These are phyloP conservation scores for Cydia pomonella DNA, from an alignment of 1,140 invertebrate genomes.

Conservation along the genomic window DNA sequence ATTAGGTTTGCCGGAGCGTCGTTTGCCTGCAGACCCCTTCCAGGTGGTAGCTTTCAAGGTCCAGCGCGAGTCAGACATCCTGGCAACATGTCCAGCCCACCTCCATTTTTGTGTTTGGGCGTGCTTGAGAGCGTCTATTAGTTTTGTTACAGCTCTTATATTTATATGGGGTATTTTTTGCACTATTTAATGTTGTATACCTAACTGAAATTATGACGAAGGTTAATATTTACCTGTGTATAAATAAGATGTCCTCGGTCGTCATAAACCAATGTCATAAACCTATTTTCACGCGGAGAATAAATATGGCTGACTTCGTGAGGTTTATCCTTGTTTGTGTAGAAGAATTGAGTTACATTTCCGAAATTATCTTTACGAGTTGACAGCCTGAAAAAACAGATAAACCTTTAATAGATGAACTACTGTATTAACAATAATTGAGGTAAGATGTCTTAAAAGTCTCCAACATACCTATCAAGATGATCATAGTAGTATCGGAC, in stretches of 20 bases:
- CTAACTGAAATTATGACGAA: neutral
- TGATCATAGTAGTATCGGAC: constrained; percentile 97
- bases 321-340: constrained; percentile 92
- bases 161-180: no score
- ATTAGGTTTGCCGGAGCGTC: no score
- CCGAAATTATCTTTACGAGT: constrained; percentile 95
- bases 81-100: no score
- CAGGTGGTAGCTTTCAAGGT: no score
- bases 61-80: no score
- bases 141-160: no score
- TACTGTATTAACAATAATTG: neutral
- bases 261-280: constrained; percentile 96
- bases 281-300: constrained; percentile 93
- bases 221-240: constrained; percentile 84
- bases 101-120: no score
- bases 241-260: constrained; percentile 94
- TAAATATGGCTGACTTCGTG: constrained; percentile 95
- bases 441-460: neutral
- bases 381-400: constrained; percentile 82
- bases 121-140: no score
- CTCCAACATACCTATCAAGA: constrained; percentile 82
- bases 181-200: no score
- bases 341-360: constrained; percentile 98
- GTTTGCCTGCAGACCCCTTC: no score
- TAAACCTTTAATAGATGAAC: constrained; percentile 15